Percentiles rank a stretch among this genome's conserved stretches.
phyloP scores from a whole-genome alignment of 2,113 vertebrate species.

The Catharus bicknelli region DNA sequence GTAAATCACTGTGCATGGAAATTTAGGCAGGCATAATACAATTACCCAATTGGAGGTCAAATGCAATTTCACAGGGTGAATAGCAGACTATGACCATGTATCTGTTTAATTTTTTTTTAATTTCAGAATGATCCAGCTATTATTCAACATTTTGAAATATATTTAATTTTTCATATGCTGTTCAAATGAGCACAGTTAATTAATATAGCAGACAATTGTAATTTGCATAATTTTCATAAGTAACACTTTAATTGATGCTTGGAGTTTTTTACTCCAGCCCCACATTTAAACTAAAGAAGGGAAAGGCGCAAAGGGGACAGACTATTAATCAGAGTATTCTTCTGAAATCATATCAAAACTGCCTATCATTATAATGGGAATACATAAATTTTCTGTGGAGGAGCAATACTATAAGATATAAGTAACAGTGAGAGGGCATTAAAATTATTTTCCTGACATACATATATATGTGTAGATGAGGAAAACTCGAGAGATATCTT shows the following conservation, averaged over 20 bases:
- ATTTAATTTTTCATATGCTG: slow-evolving; percentile 41
- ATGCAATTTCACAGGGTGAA: slow-evolving; percentile 64
- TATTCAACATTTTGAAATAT: slow-evolving; percentile 47
- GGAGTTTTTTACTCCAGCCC: not conserved
- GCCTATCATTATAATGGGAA: not conserved
- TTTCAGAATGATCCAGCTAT: slow-evolving; percentile 27
- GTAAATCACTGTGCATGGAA: slow-evolving; percentile 42
- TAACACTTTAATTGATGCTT: not conserved
- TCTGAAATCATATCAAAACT: not conserved
- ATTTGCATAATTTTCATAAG: slow-evolving; percentile 43
- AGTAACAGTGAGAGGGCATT: not conserved
- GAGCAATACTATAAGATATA: not conserved
- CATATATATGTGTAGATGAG: too few species aligned
- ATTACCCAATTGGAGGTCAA: slow-evolving; percentile 53
- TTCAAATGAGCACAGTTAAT: slow-evolving; percentile 33
- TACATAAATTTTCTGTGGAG: not conserved
- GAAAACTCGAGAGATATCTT: not conserved
- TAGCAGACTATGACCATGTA: slow-evolving; percentile 46
- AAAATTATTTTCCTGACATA: too few species aligned
- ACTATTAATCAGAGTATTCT: not conserved
- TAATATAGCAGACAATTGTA: slow-evolving; percentile 14
- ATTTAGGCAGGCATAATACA: slow-evolving; percentile 52
- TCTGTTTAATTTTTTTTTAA: slow-evolving; percentile 45
- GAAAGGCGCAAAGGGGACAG: not conserved
- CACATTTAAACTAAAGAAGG: not conserved